phyloP scores from a whole-genome alignment of 2,113 vertebrate genomes.

The Channa maculata region DNA sequence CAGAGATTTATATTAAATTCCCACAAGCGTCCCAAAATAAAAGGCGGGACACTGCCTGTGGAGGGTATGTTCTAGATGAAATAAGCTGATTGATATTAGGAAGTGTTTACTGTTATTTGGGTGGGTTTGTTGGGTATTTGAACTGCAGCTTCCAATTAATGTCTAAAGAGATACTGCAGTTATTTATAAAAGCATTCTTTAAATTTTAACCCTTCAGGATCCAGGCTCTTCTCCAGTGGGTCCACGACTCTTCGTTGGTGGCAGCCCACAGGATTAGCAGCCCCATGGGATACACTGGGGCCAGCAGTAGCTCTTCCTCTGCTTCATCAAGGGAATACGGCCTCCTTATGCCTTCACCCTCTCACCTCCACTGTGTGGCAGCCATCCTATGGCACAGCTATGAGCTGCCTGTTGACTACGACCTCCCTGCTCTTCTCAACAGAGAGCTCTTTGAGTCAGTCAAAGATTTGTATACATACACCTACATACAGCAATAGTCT shows the following conservation, averaged over 20 bases:
- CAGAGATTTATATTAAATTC: background rate
- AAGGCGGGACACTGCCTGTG: background rate
- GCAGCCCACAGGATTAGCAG: conserved; percentile 91
- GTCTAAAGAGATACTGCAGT: background rate
- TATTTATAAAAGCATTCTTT: conserved; percentile 8
- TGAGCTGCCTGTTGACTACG: conserved; percentile 95
- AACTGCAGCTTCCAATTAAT: background rate
- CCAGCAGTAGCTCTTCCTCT: conserved; percentile 64
- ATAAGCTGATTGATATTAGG: conserved; percentile 10
- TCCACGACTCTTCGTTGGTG: conserved; percentile 94
- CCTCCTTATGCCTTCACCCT: conserved; percentile 97
- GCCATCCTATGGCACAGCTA: conserved; percentile 98
- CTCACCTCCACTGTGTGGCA: conserved; percentile 96
- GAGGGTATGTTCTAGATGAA: conserved; percentile 14
- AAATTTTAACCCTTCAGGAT: conserved; percentile 83
- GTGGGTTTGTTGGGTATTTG: conserved; percentile 30
- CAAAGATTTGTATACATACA: background rate
- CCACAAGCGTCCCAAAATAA: background rate
- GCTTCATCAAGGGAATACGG: conserved; percentile 91
- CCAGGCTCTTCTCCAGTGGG: conserved; percentile 97
- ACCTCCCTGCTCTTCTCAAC: conserved; percentile 92
- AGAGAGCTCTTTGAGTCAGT: conserved; percentile 98
- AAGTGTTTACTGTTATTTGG: conserved; percentile 30
- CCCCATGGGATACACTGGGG: conserved; percentile 84
- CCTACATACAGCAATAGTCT: too few relatives aligned